A percentile compares a stretch with the other conserved stretches of the same genome.
These are phyloP conservation scores for Tauraco hartlaubi DNA, from an alignment of 2,797 vertebrate species.

Conservation along the genomic window DNA sequence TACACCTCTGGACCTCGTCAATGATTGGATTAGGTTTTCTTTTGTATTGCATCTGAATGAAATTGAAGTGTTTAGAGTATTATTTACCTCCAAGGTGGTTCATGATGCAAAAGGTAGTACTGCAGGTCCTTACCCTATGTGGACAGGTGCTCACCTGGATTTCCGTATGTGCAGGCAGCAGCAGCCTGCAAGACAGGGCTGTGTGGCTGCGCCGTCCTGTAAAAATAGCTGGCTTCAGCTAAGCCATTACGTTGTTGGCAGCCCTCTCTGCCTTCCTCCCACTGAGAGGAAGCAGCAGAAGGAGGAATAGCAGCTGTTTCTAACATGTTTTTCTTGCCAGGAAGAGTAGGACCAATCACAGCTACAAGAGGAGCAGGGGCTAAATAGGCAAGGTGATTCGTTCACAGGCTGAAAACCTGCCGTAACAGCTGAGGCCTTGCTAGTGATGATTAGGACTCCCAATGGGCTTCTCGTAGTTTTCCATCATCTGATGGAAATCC, in stretches of 20 bases:
- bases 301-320: conserved; percentile 53
- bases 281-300: conserved; percentile 28
- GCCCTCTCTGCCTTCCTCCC: conserved; percentile 10
- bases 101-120: not conserved
- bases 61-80: not conserved
- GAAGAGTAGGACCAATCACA: conserved; percentile 36
- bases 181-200: conserved; percentile 3
- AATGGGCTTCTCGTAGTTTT: not conserved
- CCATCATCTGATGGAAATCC: not conserved
- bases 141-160: not conserved
- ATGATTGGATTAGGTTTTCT: not conserved
- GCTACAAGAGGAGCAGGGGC: not conserved
- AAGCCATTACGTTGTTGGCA: conserved; percentile 28
- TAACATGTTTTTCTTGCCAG: conserved; percentile 44
- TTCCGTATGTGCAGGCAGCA: not conserved
- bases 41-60: not conserved
- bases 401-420: not conserved
- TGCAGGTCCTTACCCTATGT: not conserved
- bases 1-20: not conserved
- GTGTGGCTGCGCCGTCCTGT: not conserved
- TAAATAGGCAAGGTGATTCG: not conserved
- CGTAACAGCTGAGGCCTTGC: not conserved
- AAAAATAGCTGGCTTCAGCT: conserved; percentile 52
- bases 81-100: not conserved
- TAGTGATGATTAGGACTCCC: not conserved